phyloP scores from a whole-genome alignment of 2,888 invertebrate genomes.

The Trichacis sp. region DNA sequence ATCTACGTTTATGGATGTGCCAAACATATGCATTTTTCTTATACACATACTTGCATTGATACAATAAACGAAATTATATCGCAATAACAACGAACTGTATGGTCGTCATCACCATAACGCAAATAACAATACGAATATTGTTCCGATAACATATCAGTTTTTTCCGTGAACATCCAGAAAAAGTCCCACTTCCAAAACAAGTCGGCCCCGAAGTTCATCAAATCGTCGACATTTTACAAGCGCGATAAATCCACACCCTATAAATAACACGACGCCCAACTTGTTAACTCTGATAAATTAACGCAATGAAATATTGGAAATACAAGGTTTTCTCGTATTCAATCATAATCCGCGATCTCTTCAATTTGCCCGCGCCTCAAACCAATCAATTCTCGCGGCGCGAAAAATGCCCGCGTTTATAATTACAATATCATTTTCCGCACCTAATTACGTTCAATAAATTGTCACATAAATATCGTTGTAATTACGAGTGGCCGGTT shows the following conservation, averaged over 20 bases:
- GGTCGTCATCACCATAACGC: too few relatives aligned
- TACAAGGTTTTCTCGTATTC: conserved; percentile 3
- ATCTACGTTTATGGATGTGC: too few relatives aligned
- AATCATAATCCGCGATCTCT: conserved; percentile 20
- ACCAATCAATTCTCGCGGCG: neutral
- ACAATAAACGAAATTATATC: too few relatives aligned
- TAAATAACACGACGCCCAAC: neutral
- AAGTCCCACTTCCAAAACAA: too few relatives aligned
- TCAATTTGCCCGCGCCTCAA: conserved; percentile 11
- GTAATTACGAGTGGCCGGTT: conserved; percentile 11
- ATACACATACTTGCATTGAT: too few relatives aligned
- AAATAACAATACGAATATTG: too few relatives aligned
- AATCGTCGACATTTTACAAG: neutral
- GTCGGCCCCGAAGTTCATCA: too few relatives aligned
- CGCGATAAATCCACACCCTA: neutral
- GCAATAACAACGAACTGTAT: too few relatives aligned
- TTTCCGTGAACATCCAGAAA: too few relatives aligned
- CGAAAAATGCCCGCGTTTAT: conserved; percentile 22
- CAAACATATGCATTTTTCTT: too few relatives aligned
- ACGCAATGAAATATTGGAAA: neutral
- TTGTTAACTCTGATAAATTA: conserved; percentile 4
- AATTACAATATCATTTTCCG: conserved; percentile 37
- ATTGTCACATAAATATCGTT: neutral
- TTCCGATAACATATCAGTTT: too few relatives aligned
- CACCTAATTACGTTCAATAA: conserved; percentile 29